phyloP scores from a whole-genome alignment of 35 echinoderm and acorn worm species.

The Chiridota heheva region DNA sequence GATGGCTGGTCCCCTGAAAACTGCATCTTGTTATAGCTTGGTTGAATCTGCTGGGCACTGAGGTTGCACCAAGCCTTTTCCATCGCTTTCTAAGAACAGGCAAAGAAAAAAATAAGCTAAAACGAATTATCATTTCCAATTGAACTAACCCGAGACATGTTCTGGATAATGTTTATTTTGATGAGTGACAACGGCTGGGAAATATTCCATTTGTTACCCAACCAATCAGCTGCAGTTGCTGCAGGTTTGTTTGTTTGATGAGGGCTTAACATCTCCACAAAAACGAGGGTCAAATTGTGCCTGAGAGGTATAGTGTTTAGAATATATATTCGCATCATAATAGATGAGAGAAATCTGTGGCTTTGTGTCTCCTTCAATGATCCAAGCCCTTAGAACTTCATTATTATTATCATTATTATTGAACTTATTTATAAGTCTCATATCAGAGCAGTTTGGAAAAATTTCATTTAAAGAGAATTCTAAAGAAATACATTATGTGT shows the following conservation, averaged over 20 bases:
- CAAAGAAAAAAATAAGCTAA: neutral
- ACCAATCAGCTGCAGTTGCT: neutral
- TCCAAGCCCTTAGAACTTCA: too few species aligned
- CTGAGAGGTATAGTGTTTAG: too few species aligned
- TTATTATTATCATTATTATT: too few species aligned
- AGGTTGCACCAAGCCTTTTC: conserved; percentile 82
- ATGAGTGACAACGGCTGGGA: neutral
- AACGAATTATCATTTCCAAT: neutral
- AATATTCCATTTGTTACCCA: neutral
- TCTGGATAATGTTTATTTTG: neutral
- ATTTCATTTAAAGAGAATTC: too few species aligned
- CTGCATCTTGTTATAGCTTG: conserved; percentile 47
- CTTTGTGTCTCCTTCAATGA: too few species aligned
- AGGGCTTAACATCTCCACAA: neutral
- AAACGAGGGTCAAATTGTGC: too few species aligned
- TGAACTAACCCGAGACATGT: neutral
- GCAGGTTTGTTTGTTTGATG: neutral
- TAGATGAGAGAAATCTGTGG: too few species aligned
- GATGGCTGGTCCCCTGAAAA: conserved; percentile 12
- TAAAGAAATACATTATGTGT: too few species aligned
- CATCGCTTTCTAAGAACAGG: conserved; percentile 59
- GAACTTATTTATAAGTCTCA: too few species aligned
- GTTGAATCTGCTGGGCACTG: conserved; percentile 75
- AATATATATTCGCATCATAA: too few species aligned
- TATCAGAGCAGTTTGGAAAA: too few species aligned